A percentile compares a stretch with the other conserved stretches of the same genome.
Conservation (phyloP, 2,888 invertebrate genomes). For the Ochropacha duplaris region DNA sequence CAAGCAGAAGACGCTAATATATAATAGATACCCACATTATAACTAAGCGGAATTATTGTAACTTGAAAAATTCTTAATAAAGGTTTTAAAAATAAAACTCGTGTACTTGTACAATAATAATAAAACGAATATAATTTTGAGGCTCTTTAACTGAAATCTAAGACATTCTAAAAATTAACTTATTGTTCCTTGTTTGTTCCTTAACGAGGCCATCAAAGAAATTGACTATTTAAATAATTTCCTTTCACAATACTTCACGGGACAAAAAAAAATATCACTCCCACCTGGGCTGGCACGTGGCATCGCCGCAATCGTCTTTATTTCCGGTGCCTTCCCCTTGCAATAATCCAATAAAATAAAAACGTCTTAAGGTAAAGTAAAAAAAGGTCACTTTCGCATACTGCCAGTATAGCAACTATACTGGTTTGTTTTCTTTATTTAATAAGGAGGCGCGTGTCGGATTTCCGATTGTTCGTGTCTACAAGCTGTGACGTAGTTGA, state of each 20-base stretch:
- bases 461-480: slow-evolving; percentile 59
- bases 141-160: too few species aligned
- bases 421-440: slow-evolving; percentile 73
- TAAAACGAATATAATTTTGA: too few species aligned
- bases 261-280: slow-evolving; percentile 51
- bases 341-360: slow-evolving; percentile 33
- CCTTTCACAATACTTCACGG: slow-evolving; percentile 31
- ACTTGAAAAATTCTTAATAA: too few species aligned
- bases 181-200: slow-evolving; percentile 14
- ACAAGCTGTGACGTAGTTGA: slow-evolving; percentile 55
- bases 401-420: slow-evolving; percentile 26
- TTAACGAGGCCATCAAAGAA: slow-evolving; percentile 14
- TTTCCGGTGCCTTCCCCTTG: slow-evolving; percentile 60
- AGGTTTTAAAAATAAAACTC: too few species aligned
- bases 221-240: slow-evolving; percentile 48
- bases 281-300: slow-evolving; percentile 68
- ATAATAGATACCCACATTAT: too few species aligned
- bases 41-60: too few species aligned
- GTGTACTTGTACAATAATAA: too few species aligned
- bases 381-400: slow-evolving; percentile 17
- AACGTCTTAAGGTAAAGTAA: slow-evolving; percentile 28
- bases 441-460: slow-evolving; percentile 66
- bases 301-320: slow-evolving; percentile 61
- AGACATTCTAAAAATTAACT: too few species aligned
- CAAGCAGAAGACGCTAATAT: too few species aligned